Evolutionary conservation across 2,113 vertebrate genomes (phyloP).

Genomic region (Oostethus manadensis): DNA sequence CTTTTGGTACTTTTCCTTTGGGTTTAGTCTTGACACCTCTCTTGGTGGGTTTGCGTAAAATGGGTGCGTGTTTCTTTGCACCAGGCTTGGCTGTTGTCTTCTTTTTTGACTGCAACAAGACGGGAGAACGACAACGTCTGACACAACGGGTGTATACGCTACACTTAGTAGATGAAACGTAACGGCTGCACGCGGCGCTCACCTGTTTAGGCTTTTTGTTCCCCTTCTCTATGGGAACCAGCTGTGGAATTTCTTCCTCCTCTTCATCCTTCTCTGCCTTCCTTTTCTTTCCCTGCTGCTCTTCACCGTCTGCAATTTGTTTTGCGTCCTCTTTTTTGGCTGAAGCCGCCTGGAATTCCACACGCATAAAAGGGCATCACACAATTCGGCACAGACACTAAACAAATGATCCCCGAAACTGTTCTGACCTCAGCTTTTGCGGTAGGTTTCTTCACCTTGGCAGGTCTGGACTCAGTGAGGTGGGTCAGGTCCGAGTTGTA

Average conservation of each 20-base stretch:
- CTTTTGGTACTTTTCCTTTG: slow-evolving; percentile 37
- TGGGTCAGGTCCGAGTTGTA: slow-evolving; percentile 70
- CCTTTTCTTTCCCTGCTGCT: neutral
- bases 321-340: slow-evolving; percentile 13
- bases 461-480: slow-evolving; percentile 25
- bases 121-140: neutral
- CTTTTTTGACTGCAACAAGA: slow-evolving; percentile 43
- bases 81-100: slow-evolving; percentile 40
- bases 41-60: slow-evolving; percentile 30
- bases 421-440: slow-evolving; percentile 25
- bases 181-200: slow-evolving; percentile 14
- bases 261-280: slow-evolving; percentile 9
- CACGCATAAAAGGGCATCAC: neutral
- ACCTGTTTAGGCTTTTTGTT: slow-evolving; percentile 68
- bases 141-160: accelerated
- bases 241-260: slow-evolving; percentile 67
- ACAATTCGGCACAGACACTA: neutral
- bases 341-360: slow-evolving; percentile 20
- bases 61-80: slow-evolving; percentile 31
- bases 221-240: slow-evolving; percentile 64
- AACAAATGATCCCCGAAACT: neutral
- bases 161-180: accelerated
- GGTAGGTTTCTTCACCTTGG: neutral
- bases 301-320: neutral
- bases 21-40: slow-evolving; percentile 22